Evolutionary conservation across 2,888 invertebrate genomes (phyloP).

Genomic region (Bombylius major): DNA sequence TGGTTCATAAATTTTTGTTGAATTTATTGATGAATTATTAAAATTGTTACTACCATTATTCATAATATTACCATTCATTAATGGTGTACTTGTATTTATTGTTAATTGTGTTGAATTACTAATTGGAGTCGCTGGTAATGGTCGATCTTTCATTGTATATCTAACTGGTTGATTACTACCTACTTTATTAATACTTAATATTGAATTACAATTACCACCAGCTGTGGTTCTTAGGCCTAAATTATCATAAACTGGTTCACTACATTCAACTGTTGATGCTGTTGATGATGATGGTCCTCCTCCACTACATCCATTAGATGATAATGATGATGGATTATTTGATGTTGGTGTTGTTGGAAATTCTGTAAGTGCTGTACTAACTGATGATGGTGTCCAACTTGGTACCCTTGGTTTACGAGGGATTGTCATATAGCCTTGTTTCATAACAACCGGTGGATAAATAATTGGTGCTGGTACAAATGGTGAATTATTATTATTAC

Average conservation of each 20-base stretch:
- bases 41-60: conserved; percentile 26
- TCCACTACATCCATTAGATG: conserved; percentile 12
- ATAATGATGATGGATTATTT: conserved; percentile 24
- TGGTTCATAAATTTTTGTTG: conserved; percentile 32
- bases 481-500: conserved; percentile 44
- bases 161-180: conserved; percentile 40
- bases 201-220: conserved; percentile 70
- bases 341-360: conserved; percentile 32
- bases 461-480: conserved; percentile 58
- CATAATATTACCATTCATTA: conserved; percentile 18
- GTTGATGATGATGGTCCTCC: conserved; percentile 18
- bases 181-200: conserved; percentile 62
- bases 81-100: conserved; percentile 20
- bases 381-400: conserved; percentile 61
- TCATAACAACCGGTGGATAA: conserved; percentile 43
- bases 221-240: conserved; percentile 73
- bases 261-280: conserved; percentile 37
- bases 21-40: conserved; percentile 24
- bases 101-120: conserved; percentile 15
- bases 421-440: conserved; percentile 77
- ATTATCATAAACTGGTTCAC: conserved; percentile 77
- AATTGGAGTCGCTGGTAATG: conserved; percentile 50
- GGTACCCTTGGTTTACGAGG: conserved; percentile 71
- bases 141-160: conserved; percentile 48
- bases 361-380: conserved; percentile 39